These are phyloP conservation scores for Leptopilina boulardi DNA, from an alignment of 1,140 invertebrate genomes.

Conservation along the genomic window DNA sequence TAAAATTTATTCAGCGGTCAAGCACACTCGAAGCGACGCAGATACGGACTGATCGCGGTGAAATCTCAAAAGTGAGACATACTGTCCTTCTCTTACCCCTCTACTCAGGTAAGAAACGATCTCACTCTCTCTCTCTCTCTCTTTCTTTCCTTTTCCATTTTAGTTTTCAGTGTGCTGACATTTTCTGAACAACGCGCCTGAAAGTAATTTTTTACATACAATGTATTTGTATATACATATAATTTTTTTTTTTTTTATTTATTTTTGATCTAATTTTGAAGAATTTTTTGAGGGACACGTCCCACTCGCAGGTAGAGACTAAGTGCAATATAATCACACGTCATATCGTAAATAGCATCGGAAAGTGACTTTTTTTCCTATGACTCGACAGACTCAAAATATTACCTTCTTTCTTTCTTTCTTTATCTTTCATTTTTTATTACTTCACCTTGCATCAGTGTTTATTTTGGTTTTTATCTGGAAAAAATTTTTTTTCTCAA, in stretches of 20 bases:
- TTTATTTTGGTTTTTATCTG: constrained; percentile 10
- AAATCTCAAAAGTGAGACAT: constrained; percentile 27
- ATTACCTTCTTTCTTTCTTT: too few relatives aligned
- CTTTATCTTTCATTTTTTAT: not conserved
- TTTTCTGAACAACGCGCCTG: constrained; percentile 29
- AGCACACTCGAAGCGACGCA: not conserved
- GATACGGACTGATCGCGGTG: constrained; percentile 6
- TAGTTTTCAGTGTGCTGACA: constrained; percentile 27
- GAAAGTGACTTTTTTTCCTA: not conserved
- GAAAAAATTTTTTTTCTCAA: not conserved
- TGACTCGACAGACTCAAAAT: not conserved
- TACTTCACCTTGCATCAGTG: not conserved
- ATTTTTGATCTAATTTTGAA: not conserved
- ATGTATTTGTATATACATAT: not conserved
- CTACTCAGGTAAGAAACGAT: not conserved
- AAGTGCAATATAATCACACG: not conserved
- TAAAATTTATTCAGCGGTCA: not conserved
- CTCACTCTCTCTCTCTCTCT: constrained; percentile 1
- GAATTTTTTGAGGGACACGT: constrained; percentile 34
- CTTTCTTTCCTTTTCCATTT: constrained; percentile 13
- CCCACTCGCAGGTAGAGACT: constrained; percentile 43
- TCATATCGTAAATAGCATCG: not conserved
- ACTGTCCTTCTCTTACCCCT: constrained; percentile 9
- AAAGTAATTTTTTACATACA: constrained; percentile 58
- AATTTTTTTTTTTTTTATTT: not conserved